Percentiles rank a stretch among this genome's conserved stretches.
Conservation (phyloP, 2,797 vertebrate genomes). For the Masticophis lateralis region DNA sequence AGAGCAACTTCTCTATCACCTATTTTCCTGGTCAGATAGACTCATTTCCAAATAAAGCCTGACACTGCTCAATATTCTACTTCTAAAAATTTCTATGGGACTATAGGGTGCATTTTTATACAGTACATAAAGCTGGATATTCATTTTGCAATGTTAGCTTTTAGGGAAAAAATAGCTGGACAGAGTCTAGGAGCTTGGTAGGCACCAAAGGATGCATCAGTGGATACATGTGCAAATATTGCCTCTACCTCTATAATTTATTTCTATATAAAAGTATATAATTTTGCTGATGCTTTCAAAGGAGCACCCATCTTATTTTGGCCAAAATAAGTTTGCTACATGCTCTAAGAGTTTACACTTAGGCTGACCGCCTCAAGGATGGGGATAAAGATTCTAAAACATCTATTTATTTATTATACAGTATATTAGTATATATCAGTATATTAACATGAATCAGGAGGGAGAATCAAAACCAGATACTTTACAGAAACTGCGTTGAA, state of each 20-base stretch:
- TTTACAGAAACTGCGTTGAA: background rate
- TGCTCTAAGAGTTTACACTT: background rate
- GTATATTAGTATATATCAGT: background rate
- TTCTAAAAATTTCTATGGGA: background rate
- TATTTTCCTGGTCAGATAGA: background rate
- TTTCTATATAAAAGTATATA: background rate
- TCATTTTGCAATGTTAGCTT: background rate
- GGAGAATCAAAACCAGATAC: background rate
- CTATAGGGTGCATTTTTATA: background rate
- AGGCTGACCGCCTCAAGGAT: background rate
- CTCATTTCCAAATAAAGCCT: background rate
- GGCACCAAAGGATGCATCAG: background rate
- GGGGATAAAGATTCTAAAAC: background rate
- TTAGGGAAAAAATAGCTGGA: background rate
- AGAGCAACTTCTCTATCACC: background rate
- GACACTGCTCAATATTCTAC: background rate
- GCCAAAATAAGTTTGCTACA: background rate
- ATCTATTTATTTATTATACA: background rate
- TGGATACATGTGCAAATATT: background rate
- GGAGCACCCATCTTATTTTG: background rate
- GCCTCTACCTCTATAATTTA: background rate
- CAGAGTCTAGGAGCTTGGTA: background rate
- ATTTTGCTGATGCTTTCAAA: background rate
- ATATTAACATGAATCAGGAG: background rate
- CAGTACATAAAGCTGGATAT: background rate